Percentiles rank a stretch among this genome's conserved stretches.
Evolutionary conservation across 2,888 invertebrate species (phyloP).

Genomic region (Chrysolina americana): DNA sequence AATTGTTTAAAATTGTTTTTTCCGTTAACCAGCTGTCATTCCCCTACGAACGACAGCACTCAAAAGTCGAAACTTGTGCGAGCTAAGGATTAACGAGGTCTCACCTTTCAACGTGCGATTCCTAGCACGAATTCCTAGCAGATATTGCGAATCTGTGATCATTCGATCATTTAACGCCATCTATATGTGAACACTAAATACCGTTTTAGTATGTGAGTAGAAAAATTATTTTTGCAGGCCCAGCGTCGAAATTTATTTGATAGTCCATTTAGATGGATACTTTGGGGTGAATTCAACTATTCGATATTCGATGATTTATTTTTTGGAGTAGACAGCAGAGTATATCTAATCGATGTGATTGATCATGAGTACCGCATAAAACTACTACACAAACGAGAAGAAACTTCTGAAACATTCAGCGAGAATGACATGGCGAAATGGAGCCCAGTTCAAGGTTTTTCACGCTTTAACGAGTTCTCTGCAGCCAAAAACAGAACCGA

Average conservation of each 20-base stretch:
- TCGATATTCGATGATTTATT: slow-evolving; percentile 45
- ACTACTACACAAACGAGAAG: slow-evolving; percentile 55
- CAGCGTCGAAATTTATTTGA: slow-evolving; percentile 52
- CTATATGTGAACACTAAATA: slow-evolving; percentile 6
- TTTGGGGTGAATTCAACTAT: slow-evolving; percentile 44
- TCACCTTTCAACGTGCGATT: too few species aligned
- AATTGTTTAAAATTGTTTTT: too few species aligned
- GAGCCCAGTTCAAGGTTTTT: slow-evolving; percentile 39
- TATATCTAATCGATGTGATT: slow-evolving; percentile 52
- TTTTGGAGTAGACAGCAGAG: slow-evolving; percentile 55
- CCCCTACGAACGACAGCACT: too few species aligned
- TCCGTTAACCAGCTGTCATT: too few species aligned
- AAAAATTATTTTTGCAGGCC: slow-evolving; percentile 51
- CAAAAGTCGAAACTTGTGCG: too few species aligned
- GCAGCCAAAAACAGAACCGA: slow-evolving; percentile 38
- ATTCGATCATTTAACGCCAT: too few species aligned
- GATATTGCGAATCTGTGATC: too few species aligned
- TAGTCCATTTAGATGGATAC: slow-evolving; percentile 58
- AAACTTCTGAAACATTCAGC: slow-evolving; percentile 26
- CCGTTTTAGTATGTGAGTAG: background rate
- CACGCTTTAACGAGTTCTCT: slow-evolving; percentile 38
- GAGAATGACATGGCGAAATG: slow-evolving; percentile 46
- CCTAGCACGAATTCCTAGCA: too few species aligned
- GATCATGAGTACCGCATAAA: slow-evolving; percentile 42
- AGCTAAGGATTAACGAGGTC: too few species aligned